These are phyloP conservation scores for Tokudaia tokunoshimensis DNA, from an alignment of 2,797 vertebrate species.

Conservation along the genomic window DNA sequence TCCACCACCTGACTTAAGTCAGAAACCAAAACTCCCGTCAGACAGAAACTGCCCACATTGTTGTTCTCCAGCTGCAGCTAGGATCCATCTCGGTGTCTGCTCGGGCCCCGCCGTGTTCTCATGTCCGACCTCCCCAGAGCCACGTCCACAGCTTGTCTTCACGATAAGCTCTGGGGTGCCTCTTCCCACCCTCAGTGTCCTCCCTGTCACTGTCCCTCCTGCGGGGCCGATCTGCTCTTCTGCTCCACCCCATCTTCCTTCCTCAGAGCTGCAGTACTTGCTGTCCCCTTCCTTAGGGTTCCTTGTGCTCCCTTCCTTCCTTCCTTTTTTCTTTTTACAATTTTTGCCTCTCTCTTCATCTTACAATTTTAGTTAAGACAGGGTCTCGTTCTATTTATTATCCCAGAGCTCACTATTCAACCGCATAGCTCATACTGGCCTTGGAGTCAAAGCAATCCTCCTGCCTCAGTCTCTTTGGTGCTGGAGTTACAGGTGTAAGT, in stretches of 20 bases:
- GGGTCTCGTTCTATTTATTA: not conserved
- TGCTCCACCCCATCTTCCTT: too few relatives aligned
- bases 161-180: not conserved
- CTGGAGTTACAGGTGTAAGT: not conserved
- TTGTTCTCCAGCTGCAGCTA: not conserved
- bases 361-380: not conserved
- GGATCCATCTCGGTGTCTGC: not conserved
- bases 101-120: not conserved
- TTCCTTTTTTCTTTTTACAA: not conserved
- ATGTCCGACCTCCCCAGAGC: not conserved
- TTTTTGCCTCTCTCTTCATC: not conserved
- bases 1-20: not conserved
- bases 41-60: not conserved
- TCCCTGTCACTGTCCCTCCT: not conserved
- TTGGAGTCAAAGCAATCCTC: not conserved
- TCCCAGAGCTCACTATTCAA: not conserved
- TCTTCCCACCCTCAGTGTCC: not conserved
- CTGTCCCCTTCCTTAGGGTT: not conserved
- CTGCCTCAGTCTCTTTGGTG: not conserved
- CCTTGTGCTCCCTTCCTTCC: not conserved
- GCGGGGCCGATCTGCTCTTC: not conserved
- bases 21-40: not conserved
- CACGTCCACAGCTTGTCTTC: not conserved
- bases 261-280: accelerated
- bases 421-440: not conserved